Evolutionary conservation across 2,888 invertebrate genomes (phyloP), one percentile per base, ranked within the genome.

Genomic region (Liodrosophila aerea): DNA sequence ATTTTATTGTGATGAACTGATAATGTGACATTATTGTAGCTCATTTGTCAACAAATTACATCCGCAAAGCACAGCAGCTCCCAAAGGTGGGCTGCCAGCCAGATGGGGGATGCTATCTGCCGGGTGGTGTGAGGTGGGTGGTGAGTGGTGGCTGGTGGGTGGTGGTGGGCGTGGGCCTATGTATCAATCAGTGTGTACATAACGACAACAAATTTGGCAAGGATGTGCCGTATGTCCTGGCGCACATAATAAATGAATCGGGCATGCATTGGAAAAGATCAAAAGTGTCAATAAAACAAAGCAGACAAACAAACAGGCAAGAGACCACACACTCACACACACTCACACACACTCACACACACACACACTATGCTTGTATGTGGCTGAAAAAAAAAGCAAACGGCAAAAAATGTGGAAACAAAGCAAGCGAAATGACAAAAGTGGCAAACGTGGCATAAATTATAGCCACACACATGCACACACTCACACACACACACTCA

Each of bases 1-100:
- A 81, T 81, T 85, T 83, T 73, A 85, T 85, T 81, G 83, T 83
- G 80, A 81, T 81, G 85, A 85, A 81, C 80, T 85, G 85, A 81
- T 81, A 81, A 81, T 81, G 83, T 73, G 82, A 85, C 80, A 85
- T 81, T 81, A 85, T 85, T 78, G 83, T 68, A 67, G 71, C 73
- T 77, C 83, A 81, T 81, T 81, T 85, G 83, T 85, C 85, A 77
- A 75, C 85, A 77, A 85, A 85, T 85, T 78, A 78, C 82, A 81
- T 67, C 71, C 54, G 76, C 60, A n/a, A n/a, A n/a, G n/a, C n/a
- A n/a, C n/a, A n/a, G n/a, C n/a, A 16, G 27, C 36, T 46, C 46
- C 41, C 46, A 31, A 37, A 73, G 72, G 57, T 71, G 71, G 72
- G 52, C 54, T 39, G 37, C 16, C 18, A 1, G 9, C 4, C 9